Evolutionary conservation across 30 jellyfish, hydroid and myxozoan genomes (phyloP).

Genomic region (Phacellophora camtschatica): DNA sequence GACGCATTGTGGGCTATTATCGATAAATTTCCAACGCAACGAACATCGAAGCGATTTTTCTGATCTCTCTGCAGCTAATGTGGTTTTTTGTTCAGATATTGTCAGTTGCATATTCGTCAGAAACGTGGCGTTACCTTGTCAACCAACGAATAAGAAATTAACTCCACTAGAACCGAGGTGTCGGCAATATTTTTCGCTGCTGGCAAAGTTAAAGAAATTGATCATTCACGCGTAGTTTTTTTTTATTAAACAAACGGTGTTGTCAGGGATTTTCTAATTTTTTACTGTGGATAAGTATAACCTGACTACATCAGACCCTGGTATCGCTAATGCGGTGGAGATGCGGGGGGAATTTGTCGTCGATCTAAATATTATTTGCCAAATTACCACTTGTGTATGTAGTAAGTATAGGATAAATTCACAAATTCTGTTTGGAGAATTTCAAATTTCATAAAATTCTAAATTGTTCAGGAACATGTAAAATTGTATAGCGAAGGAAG

Average conservation of each 20-base stretch:
- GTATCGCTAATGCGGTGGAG: not conserved
- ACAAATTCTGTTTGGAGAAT: too few species aligned
- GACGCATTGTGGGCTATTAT: conserved; percentile 16
- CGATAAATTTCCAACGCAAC: conserved; percentile 28
- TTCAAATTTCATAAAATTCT: too few species aligned
- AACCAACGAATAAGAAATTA: too few species aligned
- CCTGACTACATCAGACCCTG: not conserved
- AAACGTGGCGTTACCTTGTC: conserved; percentile 17
- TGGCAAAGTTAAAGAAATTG: not conserved
- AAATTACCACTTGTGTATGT: too few species aligned
- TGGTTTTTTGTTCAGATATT: conserved; percentile 27
- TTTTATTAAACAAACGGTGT: too few species aligned
- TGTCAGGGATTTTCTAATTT: too few species aligned
- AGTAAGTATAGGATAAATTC: too few species aligned
- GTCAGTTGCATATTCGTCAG: not conserved
- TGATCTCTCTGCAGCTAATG: conserved; percentile 17
- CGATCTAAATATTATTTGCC: too few species aligned
- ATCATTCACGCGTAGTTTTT: too few species aligned
- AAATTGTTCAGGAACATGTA: too few species aligned
- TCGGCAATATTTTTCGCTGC: conserved; percentile 20
- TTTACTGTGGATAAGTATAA: not conserved
- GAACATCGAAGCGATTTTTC: not conserved
- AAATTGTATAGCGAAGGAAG: too few species aligned
- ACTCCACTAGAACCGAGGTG: conserved; percentile 1
- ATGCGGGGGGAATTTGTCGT: not conserved